Conservation (phyloP, 2,113 vertebrate species). For the Neodon shergylaensis region DNA sequence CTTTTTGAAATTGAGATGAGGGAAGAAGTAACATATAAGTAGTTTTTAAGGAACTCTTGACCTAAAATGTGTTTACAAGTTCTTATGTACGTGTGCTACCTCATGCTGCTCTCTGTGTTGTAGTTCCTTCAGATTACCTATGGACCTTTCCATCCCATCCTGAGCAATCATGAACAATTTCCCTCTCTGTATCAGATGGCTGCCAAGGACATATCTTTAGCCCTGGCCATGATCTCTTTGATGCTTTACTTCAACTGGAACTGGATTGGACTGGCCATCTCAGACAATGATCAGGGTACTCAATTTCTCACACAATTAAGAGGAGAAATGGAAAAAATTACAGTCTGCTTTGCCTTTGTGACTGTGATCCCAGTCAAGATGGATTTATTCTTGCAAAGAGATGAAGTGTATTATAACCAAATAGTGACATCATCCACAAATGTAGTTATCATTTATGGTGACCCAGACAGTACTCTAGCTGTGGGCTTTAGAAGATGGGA, state of each 20-base stretch:
- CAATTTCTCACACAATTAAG: neutral
- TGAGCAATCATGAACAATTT: neutral
- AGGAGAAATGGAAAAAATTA: neutral
- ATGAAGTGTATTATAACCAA: neutral
- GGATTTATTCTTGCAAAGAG: neutral
- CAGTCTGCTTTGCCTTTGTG: neutral
- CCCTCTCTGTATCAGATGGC: neutral
- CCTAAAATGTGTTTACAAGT: neutral
- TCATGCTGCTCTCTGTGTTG: neutral
- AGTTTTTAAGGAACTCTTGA: fast-evolving
- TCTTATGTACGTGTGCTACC: too few species aligned
- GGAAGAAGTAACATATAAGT: neutral
- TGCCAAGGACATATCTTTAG: neutral
- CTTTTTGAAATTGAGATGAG: neutral
- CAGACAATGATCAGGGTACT: neutral
- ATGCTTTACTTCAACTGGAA: neutral
- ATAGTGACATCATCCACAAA: neutral
- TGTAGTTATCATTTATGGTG: neutral
- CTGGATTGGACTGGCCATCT: neutral
- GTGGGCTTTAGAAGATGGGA: neutral
- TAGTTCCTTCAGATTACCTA: neutral
- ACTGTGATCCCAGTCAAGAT: neutral
- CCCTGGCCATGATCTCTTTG: neutral
- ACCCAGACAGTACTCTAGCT: neutral
- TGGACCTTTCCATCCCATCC: neutral